Percentiles rank a stretch among this genome's conserved stretches.
Conservation (phyloP, 2,888 invertebrate genomes). For the Acleris cristana region DNA sequence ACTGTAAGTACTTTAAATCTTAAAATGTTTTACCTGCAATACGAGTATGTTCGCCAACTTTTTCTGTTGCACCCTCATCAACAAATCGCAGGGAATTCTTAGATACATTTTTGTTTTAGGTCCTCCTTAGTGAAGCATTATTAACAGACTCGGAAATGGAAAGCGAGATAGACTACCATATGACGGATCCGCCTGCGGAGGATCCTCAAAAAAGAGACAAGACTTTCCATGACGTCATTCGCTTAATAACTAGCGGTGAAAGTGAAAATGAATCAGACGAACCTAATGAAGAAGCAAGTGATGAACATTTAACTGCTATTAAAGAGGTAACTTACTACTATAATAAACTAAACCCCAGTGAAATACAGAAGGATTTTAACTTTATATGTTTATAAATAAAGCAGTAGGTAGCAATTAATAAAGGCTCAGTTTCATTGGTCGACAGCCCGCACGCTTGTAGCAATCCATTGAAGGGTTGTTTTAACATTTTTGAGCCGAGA, state of each 20-base stretch:
- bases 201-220: slow-evolving; percentile 1
- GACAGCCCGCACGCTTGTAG: no score
- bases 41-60: no score
- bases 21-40: no score
- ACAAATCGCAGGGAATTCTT: no score
- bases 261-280: slow-evolving; percentile 51
- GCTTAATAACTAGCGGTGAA: slow-evolving; percentile 36
- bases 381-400: no score
- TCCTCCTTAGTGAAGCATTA: slow-evolving; percentile 50
- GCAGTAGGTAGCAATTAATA: background rate
- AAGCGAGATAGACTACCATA: background rate
- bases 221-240: no score
- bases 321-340: background rate
- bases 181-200: background rate
- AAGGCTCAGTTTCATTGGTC: no score
- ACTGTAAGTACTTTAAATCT: no score
- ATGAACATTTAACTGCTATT: background rate
- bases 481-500: no score
- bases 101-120: slow-evolving; percentile 45
- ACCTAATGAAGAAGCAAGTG: slow-evolving; percentile 45
- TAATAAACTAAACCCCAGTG: background rate
- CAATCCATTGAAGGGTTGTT: no score
- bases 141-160: background rate
- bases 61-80: no score
- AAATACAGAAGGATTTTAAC: background rate